Evolutionary conservation across 2,113 vertebrate genomes (phyloP).

Genomic region (Azemiops feae): DNA sequence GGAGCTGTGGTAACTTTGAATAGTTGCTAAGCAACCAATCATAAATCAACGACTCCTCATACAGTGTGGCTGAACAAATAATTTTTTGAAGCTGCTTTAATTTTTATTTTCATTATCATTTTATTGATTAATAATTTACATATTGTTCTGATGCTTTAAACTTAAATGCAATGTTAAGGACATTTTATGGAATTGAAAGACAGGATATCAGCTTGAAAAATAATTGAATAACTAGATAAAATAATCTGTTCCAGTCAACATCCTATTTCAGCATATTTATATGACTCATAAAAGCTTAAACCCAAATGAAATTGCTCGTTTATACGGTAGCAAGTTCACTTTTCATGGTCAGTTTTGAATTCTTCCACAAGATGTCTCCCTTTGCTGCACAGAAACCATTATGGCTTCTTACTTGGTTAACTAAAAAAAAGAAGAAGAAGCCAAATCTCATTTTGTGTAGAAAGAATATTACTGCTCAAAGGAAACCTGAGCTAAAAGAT

Average conservation of each 20-base stretch:
- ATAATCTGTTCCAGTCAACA: background rate
- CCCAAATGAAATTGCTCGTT: background rate
- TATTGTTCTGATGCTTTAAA: background rate
- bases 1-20: background rate
- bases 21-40: background rate
- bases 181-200: background rate
- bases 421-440: background rate
- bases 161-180: background rate
- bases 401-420: background rate
- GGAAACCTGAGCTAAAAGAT: background rate
- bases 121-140: background rate
- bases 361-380: constrained; percentile 54
- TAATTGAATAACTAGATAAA: background rate
- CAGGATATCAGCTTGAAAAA: background rate
- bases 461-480: background rate
- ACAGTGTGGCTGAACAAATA: background rate
- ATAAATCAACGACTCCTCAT: background rate
- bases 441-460: fast-evolving
- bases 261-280: background rate
- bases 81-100: background rate
- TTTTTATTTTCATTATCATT: background rate
- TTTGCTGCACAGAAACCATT: constrained; percentile 21
- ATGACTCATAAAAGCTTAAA: background rate
- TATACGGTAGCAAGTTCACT: background rate
- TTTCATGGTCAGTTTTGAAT: background rate